phyloP scores from a whole-genome alignment of 2,888 invertebrate species.

The Apantesis nais region DNA sequence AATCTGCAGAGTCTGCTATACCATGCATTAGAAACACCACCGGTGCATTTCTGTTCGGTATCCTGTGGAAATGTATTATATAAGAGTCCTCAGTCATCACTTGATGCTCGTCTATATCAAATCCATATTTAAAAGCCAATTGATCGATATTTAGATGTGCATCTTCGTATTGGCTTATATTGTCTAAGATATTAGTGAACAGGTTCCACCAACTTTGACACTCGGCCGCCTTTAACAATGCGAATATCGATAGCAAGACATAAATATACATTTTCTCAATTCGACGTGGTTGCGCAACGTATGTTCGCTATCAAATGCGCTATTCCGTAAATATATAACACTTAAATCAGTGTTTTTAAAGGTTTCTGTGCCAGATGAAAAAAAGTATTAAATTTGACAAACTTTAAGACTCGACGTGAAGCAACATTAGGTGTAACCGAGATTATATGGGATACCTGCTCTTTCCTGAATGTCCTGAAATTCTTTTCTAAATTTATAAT shows the following conservation, averaged over 20 bases:
- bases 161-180: constrained; percentile 51
- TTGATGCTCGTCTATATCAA: constrained; percentile 61
- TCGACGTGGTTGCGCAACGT: constrained; percentile 18
- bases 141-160: constrained; percentile 59
- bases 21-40: constrained; percentile 92
- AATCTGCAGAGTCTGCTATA: constrained; percentile 80
- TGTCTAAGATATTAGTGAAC: constrained; percentile 25
- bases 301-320: constrained; percentile 25
- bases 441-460: too few relatives aligned
- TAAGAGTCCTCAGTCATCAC: constrained; percentile 70
- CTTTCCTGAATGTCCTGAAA: not conserved
- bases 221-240: constrained; percentile 25
- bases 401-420: constrained; percentile 15
- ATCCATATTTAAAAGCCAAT: constrained; percentile 60
- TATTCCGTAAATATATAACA: constrained; percentile 27
- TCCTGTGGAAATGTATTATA: constrained; percentile 65
- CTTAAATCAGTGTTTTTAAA: constrained; percentile 30
- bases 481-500: too few relatives aligned
- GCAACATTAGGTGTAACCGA: too few relatives aligned
- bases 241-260: constrained; percentile 26
- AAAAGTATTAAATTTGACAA: constrained; percentile 36
- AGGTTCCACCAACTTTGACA: constrained; percentile 32
- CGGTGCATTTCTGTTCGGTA: constrained; percentile 48
- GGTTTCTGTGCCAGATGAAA: constrained; percentile 31
- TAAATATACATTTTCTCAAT: constrained; percentile 35